Evolutionary conservation across 2,113 vertebrate genomes (phyloP).

Genomic region (Caranx melampygus): DNA sequence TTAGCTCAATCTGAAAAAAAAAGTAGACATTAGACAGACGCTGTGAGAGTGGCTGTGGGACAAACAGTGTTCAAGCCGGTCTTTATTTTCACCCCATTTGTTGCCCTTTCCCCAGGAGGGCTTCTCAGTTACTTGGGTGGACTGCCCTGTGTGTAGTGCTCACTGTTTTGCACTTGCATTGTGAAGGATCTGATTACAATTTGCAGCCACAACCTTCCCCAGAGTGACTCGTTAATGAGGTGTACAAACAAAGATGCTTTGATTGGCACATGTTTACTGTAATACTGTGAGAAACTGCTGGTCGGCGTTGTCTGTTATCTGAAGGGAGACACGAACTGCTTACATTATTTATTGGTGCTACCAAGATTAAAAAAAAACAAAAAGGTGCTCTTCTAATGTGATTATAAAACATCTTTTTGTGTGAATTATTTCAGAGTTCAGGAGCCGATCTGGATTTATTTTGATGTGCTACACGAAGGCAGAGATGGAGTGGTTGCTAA

Average conservation of each 20-base stretch:
- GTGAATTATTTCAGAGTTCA: background rate
- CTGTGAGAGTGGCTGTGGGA: background rate
- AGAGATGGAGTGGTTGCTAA: background rate
- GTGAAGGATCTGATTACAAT: conserved; percentile 21
- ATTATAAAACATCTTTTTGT: background rate
- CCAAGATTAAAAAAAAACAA: background rate
- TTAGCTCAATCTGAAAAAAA: background rate
- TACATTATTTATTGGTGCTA: too few species aligned
- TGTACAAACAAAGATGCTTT: conserved; percentile 24
- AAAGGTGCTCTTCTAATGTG: background rate
- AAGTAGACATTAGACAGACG: background rate
- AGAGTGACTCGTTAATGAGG: conserved; percentile 25
- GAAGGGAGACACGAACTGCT: background rate
- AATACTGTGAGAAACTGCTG: background rate
- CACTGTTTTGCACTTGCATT: conserved; percentile 6
- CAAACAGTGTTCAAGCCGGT: background rate
- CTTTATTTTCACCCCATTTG: background rate
- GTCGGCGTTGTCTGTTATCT: background rate
- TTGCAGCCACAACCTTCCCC: conserved; percentile 2
- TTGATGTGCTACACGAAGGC: background rate
- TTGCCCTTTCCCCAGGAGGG: background rate
- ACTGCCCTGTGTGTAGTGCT: background rate
- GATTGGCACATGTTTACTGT: background rate
- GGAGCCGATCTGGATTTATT: background rate
- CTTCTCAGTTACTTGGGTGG: background rate